Conservation (phyloP, 2,888 invertebrate genomes). For the Standfussiana lucernea region DNA sequence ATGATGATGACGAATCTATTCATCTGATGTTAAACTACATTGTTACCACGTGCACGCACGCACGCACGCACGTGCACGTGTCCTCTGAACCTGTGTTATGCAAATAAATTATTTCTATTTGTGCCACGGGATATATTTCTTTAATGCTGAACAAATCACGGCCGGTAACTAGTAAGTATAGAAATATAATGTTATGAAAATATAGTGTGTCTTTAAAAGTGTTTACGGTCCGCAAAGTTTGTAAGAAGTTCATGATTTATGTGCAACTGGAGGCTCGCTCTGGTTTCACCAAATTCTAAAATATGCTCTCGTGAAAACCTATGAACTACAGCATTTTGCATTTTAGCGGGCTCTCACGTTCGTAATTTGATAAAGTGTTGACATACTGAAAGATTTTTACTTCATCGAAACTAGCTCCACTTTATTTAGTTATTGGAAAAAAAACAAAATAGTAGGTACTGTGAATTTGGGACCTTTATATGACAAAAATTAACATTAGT, state of each 20-base stretch:
- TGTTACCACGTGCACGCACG: too few relatives aligned
- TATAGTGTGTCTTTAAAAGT: slow-evolving; percentile 35
- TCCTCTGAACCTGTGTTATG: too few relatives aligned
- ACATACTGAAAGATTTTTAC: neutral
- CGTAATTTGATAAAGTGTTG: neutral
- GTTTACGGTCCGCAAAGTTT: slow-evolving; percentile 11
- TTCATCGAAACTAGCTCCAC: neutral
- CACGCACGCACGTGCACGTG: too few relatives aligned
- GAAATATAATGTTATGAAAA: slow-evolving; percentile 31
- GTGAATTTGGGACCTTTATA: too few relatives aligned
- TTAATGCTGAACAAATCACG: neutral
- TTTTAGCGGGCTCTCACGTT: neutral
- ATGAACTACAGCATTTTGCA: slow-evolving; percentile 29
- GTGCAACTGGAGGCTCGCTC: slow-evolving; percentile 1
- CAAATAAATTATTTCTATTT: too few relatives aligned
- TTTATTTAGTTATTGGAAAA: too few relatives aligned
- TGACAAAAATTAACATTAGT: neutral
- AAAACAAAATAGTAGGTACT: too few relatives aligned
- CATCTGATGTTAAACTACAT: neutral
- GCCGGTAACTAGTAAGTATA: neutral
- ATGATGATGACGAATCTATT: too few relatives aligned
- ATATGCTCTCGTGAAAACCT: slow-evolving; percentile 33
- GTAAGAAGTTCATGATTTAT: slow-evolving; percentile 27
- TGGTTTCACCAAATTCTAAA: slow-evolving; percentile 33
- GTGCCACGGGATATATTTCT: neutral